Evolutionary conservation across 2,113 vertebrate genomes (phyloP).

Genomic region (Zosterops japonicus): DNA sequence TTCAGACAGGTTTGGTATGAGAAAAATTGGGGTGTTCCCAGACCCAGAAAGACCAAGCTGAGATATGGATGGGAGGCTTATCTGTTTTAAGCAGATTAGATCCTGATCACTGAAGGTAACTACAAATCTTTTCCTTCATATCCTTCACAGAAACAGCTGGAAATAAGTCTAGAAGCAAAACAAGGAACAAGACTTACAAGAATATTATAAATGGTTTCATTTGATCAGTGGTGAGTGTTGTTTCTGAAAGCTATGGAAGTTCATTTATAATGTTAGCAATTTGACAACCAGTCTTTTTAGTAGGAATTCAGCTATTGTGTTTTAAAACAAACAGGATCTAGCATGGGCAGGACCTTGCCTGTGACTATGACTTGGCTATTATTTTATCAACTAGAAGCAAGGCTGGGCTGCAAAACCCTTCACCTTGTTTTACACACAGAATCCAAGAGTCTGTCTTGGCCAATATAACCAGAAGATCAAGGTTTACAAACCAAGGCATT

Average conservation of each 20-base stretch:
- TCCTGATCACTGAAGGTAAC: background rate
- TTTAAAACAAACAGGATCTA: constrained; percentile 14
- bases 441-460: background rate
- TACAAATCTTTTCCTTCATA: background rate
- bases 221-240: background rate
- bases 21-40: background rate
- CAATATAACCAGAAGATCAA: background rate
- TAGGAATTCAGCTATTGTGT: background rate
- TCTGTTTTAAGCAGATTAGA: background rate
- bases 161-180: background rate
- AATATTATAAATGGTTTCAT: background rate
- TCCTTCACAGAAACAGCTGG: background rate
- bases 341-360: background rate
- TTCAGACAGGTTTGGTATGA: background rate
- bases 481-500: background rate
- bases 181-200: background rate
- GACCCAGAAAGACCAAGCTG: background rate
- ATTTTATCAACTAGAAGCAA: background rate
- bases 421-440: background rate
- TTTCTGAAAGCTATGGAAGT: constrained; percentile 9
- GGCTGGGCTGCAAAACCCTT: background rate
- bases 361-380: background rate
- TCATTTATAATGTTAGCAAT: background rate
- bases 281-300: background rate
- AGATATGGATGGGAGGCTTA: background rate